Conservation (phyloP, 2,888 invertebrate species). For the Coecobrya sp. region DNA sequence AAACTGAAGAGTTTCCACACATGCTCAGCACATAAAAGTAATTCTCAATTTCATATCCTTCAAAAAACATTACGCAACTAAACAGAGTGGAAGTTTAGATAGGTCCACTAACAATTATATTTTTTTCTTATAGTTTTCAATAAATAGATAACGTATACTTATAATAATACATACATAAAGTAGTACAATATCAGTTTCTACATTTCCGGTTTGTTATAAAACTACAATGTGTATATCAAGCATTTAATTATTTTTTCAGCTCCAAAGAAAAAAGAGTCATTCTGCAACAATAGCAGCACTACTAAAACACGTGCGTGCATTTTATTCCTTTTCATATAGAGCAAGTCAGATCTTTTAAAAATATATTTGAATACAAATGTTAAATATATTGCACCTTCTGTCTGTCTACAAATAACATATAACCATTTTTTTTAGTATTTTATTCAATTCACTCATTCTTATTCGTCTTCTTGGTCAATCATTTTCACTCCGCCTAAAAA, state of each 20-base stretch:
- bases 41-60: background rate
- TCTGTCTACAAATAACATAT: slow-evolving; percentile 13
- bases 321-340: background rate
- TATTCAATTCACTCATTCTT: slow-evolving; percentile 36
- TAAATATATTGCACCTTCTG: slow-evolving; percentile 65
- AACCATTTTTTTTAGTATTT: background rate
- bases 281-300: background rate
- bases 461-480: slow-evolving; percentile 54
- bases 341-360: slow-evolving; percentile 64
- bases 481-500: background rate
- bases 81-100: background rate
- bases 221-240: background rate
- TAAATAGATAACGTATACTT: background rate
- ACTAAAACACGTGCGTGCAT: background rate
- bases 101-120: background rate
- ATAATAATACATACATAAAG: background rate
- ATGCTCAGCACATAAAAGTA: too few species aligned
- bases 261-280: slow-evolving; percentile 21
- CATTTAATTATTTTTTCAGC: background rate
- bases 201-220: background rate
- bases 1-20: too few species aligned
- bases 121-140: background rate
- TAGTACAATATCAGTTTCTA: background rate
- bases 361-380: slow-evolving; percentile 32
- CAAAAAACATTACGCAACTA: background rate